A percentile compares a stretch with the other conserved stretches of the same genome.
These are phyloP conservation scores for Muntiacus muntjak DNA, from an alignment of 2,113 vertebrate genomes.

Conservation along the genomic window DNA sequence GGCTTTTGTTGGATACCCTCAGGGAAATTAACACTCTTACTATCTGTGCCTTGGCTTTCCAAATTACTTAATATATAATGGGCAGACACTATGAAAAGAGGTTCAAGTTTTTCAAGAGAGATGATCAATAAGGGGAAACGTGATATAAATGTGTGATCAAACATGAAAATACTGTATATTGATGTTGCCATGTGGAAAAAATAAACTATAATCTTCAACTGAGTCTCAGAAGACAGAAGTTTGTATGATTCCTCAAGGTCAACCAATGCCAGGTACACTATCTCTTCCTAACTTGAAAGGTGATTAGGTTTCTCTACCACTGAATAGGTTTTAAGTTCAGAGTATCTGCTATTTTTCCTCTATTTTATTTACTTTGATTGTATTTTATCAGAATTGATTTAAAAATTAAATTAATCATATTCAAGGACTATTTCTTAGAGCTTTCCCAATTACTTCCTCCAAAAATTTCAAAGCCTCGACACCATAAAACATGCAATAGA, in stretches of 20 bases:
- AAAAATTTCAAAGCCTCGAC: conserved; percentile 24
- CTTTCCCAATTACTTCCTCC: conserved; percentile 8
- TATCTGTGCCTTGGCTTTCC: neutral
- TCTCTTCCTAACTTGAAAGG: neutral
- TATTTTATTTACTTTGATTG: neutral
- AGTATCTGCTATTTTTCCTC: neutral
- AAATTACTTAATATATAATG: neutral
- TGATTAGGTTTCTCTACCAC: neutral
- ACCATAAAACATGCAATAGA: conserved; percentile 51
- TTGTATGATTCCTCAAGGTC: neutral
- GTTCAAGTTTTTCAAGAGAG: neutral
- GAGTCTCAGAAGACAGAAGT: neutral
- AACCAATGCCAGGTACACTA: neutral
- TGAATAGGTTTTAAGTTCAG: neutral
- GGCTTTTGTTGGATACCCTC: neutral
- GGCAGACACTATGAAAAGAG: neutral
- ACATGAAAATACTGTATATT: neutral
- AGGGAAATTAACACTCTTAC: neutral
- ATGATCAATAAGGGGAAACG: neutral
- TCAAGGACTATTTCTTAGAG: neutral
- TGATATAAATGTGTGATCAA: neutral
- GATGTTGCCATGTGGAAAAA: neutral
- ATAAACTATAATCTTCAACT: neutral
- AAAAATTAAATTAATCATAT: conserved; percentile 25
- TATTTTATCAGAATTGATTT: conserved; percentile 24